Base-by-base conservation (phyloP, 1,140 invertebrate genomes). In the Bathynomus jamesi region DNA sequence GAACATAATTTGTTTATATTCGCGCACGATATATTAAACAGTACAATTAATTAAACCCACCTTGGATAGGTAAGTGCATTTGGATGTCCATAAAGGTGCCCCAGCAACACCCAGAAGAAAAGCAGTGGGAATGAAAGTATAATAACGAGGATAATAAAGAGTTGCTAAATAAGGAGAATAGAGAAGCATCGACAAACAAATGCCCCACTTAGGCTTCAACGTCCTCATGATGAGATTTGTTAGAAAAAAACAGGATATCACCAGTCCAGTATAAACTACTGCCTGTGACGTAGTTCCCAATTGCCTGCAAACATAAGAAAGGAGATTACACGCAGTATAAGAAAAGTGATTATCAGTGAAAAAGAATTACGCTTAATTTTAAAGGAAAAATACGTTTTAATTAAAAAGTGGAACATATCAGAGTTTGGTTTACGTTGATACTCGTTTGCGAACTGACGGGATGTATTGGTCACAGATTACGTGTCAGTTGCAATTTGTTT, bases 71-170 rank as follows among this genome's bases (percentile, higher is more conserved):
- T 98, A 99, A 0, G 93, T 95, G 64, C 94, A 95, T 82, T 98
- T 94, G 4, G 95, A 93, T 0, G 94, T 91, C 96, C 96, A 98
- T 87, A 98, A 91, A 32, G 94, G 95, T 0, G 95, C 94, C 1
- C 94, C 95, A 0, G 93, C 93, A 24, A 97, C 82, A 75, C 95
- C 95, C 24, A 93, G 85, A 21, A 91, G 75, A 11, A 86, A 88
- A 4, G 94, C 94, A 21, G 93, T 90, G 0, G 95, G 95, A 21
- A 97, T 90, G 27, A 98, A 85, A 0, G 94, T 95, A 79, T 92
- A 93, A 83, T 92, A 95, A 68, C 85, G 85, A 0, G 94, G 93
- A 78, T 94, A 92, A 78, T 98, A 95, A 83, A 98, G 95, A 2
- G 93, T 90, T 5, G 86, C 91, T 79, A 98, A 96, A 83, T 98